Evolutionary conservation across 2,888 invertebrate genomes (phyloP).

Genomic region (Torymus auratus): DNA sequence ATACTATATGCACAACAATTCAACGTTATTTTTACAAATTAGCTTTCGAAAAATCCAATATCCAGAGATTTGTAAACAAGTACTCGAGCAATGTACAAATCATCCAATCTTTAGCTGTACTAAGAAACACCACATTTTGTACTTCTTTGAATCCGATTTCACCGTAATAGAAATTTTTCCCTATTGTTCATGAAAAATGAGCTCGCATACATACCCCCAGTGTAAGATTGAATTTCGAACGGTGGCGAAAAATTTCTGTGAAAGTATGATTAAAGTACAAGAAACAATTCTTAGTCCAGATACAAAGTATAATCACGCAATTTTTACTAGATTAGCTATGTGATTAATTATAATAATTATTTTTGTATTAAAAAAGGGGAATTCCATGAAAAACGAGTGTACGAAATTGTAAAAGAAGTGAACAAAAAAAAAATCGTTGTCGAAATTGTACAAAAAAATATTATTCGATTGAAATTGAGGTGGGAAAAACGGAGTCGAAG

Average conservation of each 20-base stretch:
- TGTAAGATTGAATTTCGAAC: constrained; percentile 10
- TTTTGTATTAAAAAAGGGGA: constrained; percentile 46
- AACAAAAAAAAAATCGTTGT: constrained; percentile 45
- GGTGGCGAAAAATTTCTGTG: constrained; percentile 17
- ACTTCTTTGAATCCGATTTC: constrained; percentile 34
- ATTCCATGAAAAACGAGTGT: constrained; percentile 24
- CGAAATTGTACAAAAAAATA: constrained; percentile 12
- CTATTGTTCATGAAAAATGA: background rate
- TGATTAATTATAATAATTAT: constrained; percentile 48
- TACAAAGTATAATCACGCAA: constrained; percentile 8
- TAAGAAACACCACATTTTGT: constrained; percentile 46
- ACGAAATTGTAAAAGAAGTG: constrained; percentile 23
- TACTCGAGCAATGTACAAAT: constrained; percentile 24
- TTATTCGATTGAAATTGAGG: constrained; percentile 32
- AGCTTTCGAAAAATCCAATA: background rate
- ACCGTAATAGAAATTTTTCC: constrained; percentile 13
- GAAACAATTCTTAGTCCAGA: constrained; percentile 49
- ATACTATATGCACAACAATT: too few relatives aligned
- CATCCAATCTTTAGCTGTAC: constrained; percentile 38
- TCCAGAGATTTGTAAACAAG: constrained; percentile 13
- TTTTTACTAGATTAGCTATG: constrained; percentile 42
- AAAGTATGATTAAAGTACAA: constrained; percentile 44
- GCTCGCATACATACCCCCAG: background rate
- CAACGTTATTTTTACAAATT: background rate
- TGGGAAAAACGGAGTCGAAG: constrained; percentile 7